A percentile compares a stretch with the other conserved stretches of the same genome.
These are phyloP conservation scores for Cardinalis cardinalis DNA, from an alignment of 2,113 vertebrate genomes.

Conservation along the genomic window DNA sequence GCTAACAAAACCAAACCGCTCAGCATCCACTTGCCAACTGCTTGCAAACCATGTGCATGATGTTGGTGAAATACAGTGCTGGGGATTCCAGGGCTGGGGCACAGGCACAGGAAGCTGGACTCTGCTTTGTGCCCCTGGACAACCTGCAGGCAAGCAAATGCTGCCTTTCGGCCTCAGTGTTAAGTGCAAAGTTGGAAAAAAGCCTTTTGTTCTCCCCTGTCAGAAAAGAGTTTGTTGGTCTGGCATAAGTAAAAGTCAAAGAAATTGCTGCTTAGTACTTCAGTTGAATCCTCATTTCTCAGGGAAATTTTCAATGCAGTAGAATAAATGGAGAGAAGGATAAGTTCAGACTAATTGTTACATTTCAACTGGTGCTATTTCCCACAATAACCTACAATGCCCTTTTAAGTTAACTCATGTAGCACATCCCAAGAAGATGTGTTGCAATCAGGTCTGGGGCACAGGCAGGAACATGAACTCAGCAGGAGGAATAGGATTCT, in stretches of 20 bases:
- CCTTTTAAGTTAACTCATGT: not conserved
- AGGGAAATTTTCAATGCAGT: not conserved
- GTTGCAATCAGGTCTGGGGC: rapidly evolving
- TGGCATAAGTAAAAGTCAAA: not conserved
- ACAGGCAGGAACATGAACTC: rapidly evolving
- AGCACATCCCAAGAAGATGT: not conserved
- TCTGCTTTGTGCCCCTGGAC: not conserved
- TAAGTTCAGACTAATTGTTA: not conserved
- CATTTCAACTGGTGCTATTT: not conserved
- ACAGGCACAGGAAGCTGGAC: not conserved
- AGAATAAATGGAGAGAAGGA: not conserved
- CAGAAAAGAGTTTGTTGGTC: rapidly evolving
- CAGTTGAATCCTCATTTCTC: not conserved
- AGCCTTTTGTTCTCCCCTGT: not conserved
- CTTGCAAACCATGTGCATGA: not conserved
- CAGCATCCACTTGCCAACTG: rapidly evolving
- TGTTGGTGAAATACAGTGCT: not conserved
- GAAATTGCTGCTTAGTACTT: not conserved
- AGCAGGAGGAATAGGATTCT: rapidly evolving
- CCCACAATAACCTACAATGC: not conserved
- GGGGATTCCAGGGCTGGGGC: not conserved
- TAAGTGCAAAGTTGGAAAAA: not conserved
- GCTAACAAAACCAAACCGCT: not conserved
- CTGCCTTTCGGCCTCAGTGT: not conserved
- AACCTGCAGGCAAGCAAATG: rapidly evolving